A percentile compares a stretch with the other conserved stretches of the same genome.
Conservation (phyloP, 2,113 vertebrate genomes). For the Oryzias melastigma region DNA sequence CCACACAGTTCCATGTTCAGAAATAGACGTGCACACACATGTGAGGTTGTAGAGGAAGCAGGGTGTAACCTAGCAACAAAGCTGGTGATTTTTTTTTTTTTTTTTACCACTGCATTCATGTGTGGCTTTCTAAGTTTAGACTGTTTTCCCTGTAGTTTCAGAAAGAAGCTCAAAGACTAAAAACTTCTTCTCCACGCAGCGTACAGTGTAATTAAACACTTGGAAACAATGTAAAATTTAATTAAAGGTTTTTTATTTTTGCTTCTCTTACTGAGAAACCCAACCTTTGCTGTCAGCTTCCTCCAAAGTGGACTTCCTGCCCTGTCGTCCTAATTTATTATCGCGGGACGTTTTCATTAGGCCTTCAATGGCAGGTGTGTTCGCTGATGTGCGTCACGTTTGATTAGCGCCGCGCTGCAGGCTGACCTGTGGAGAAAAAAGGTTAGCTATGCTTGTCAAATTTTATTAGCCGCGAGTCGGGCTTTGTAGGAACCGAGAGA, state of each 20-base stretch:
- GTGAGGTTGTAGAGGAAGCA: slow-evolving; percentile 29
- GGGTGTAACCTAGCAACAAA: slow-evolving; percentile 65
- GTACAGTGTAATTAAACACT: no score
- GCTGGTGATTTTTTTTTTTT: slow-evolving; percentile 21
- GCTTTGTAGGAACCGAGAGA: slow-evolving; percentile 42
- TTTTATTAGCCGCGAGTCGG: slow-evolving; percentile 64
- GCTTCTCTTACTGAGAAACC: slow-evolving; percentile 21
- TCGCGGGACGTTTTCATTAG: slow-evolving; percentile 72
- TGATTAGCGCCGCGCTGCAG: slow-evolving; percentile 64
- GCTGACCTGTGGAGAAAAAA: slow-evolving; percentile 73
- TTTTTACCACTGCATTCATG: slow-evolving; percentile 10
- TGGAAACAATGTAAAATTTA: no score
- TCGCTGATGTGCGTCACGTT: slow-evolving; percentile 68
- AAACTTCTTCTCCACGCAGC: no score
- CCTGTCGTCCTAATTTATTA: slow-evolving; percentile 62
- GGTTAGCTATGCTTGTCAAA: slow-evolving; percentile 75
- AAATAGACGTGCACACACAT: slow-evolving; percentile 10
- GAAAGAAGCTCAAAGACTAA: no score
- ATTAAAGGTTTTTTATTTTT: slow-evolving; percentile 1
- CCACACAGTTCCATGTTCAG: neutral
- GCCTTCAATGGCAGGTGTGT: slow-evolving; percentile 65
- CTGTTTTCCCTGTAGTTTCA: no score
- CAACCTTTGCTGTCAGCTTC: slow-evolving; percentile 27
- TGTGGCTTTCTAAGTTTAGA: no score
- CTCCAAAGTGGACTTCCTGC: slow-evolving; percentile 29